A percentile compares a stretch with the other conserved stretches of the same genome.
phyloP scores from a whole-genome alignment of 2,797 vertebrate genomes.

The Rousettus madagascariensis region DNA sequence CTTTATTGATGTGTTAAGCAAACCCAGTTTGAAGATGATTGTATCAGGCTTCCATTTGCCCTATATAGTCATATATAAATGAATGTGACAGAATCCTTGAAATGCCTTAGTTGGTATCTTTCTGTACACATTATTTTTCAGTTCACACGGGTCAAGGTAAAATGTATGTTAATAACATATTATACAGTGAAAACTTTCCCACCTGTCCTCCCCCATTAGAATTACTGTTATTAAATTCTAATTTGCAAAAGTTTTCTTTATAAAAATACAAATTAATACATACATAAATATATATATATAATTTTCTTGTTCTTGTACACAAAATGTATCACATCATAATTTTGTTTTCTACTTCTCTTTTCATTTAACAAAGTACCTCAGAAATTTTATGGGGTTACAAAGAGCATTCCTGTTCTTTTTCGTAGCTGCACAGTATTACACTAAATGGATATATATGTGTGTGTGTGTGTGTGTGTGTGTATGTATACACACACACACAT shows the following conservation, averaged over 20 bases:
- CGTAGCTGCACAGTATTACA: neutral
- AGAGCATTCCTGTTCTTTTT: rapidly evolving
- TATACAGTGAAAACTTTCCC: neutral
- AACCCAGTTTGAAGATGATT: neutral
- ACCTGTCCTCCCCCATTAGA: neutral
- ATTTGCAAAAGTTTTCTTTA: neutral
- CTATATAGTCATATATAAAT: neutral
- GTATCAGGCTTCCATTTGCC: neutral
- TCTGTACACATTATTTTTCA: neutral
- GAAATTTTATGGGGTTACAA: neutral
- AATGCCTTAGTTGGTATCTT: neutral
- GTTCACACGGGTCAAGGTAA: neutral
- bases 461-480: too few relatives aligned
- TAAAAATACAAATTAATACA: neutral
- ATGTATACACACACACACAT: too few relatives aligned
- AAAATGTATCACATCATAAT: neutral
- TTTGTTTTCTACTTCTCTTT: neutral
- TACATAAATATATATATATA: neutral
- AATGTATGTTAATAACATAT: neutral
- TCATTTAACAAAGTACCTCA: neutral
- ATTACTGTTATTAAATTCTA: neutral
- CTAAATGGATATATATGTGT: neutral
- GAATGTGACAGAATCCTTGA: neutral
- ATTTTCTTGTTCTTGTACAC: neutral
- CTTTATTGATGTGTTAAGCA: neutral